Evolutionary conservation across 2,113 vertebrate species (phyloP), one percentile per base, ranked within the genome.

Genomic region (Albula glossodonta): DNA sequence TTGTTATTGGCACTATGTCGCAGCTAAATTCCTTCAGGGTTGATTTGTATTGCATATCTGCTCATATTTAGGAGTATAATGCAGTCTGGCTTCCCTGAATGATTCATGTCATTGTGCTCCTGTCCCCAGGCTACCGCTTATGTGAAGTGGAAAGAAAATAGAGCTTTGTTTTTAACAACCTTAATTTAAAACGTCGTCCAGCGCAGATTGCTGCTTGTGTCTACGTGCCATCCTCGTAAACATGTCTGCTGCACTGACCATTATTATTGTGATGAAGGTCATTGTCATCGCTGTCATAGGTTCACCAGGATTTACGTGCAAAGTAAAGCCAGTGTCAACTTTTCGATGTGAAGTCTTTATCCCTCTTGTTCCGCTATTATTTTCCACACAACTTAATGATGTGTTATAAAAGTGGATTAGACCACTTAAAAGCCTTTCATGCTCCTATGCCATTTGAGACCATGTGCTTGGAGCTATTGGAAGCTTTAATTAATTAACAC

Each of bases 401-500:
- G 22, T 17, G 50, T 51, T 51, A 56, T 53, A 12, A 22, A 82
- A 82, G 12, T 7, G 25, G 81, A 57, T 82, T 41, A 57, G 19
- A 82, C 13, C n/a, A 22, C 51, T 82, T 82, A 31, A 57, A 57
- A 53, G 19, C 80, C n/a, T 1, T 31, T 41, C 41, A 9, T 31
- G 52, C 50, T 9, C 51, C 15, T 31, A 25, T 19, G 50, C 52
- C 25, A 57, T 48, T 83, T 66, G 82, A 17, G 31, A 63, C 53
- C 82, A 66, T 66, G 51, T 19, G 82, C 56, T 83, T 48, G 22
- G 49, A 60, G 53, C 57, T 83, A 12, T 22, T 48, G 12, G 31
- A 15, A 11, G 57, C 52, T 63, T 60, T 63, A 63, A 83, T 83
- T 31, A 83, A 83, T 81, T 81, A 81, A 81, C 49, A n/a, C 25